Percentiles rank a stretch among this genome's conserved stretches.
These are phyloP conservation scores for Atractosteus spatula DNA, from an alignment of 2,113 vertebrate species.

Conservation along the genomic window DNA sequence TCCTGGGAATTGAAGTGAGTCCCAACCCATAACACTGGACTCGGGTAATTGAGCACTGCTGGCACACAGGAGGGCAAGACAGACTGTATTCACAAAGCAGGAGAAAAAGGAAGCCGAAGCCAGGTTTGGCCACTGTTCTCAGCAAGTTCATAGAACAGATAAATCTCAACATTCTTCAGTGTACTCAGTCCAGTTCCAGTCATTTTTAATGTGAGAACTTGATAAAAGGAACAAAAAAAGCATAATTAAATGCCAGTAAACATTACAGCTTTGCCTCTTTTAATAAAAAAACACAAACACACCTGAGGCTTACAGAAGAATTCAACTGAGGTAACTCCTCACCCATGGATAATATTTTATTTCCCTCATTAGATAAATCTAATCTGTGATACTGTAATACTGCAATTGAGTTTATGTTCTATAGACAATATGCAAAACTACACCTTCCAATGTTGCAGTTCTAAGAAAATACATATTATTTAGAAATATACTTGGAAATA, in stretches of 20 bases:
- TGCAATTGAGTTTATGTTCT: too few relatives aligned
- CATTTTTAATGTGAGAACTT: slow-evolving; percentile 57
- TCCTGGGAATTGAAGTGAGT: slow-evolving; percentile 49
- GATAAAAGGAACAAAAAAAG: slow-evolving; percentile 19
- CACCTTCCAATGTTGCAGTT: too few relatives aligned
- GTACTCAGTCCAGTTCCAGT: slow-evolving; percentile 50
- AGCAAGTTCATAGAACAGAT: slow-evolving; percentile 46
- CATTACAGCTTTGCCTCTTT: background rate
- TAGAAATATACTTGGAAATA: too few relatives aligned
- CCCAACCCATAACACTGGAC: slow-evolving; percentile 57
- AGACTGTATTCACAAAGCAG: slow-evolving; percentile 53
- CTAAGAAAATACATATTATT: too few relatives aligned
- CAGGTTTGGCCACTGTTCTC: slow-evolving; percentile 31
- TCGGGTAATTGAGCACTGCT: slow-evolving; percentile 56
- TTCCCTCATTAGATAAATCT: too few relatives aligned
- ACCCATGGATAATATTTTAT: too few relatives aligned
- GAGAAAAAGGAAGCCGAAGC: slow-evolving; percentile 50
- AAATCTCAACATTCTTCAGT: slow-evolving; percentile 54
- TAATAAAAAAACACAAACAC: background rate
- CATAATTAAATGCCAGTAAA: background rate
- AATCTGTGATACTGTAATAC: too few relatives aligned
- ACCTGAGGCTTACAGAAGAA: background rate
- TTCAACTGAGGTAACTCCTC: too few relatives aligned
- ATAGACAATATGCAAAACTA: too few relatives aligned
- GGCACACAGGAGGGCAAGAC: slow-evolving; percentile 55